phyloP scores from a whole-genome alignment of 2,113 vertebrate genomes.

The Ranitomeya imitator region DNA sequence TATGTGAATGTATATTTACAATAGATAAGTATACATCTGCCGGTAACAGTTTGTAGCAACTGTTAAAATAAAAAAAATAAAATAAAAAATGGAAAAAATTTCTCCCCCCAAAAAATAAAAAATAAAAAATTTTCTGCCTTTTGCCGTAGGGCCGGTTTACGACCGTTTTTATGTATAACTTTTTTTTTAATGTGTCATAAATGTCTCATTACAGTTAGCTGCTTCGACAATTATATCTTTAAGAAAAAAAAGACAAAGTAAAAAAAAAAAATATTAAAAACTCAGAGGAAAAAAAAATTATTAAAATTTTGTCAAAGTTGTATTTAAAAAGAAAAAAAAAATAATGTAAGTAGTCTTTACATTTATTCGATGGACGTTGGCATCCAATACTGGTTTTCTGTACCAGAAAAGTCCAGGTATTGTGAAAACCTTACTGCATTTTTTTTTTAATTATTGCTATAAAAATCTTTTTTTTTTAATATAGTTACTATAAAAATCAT shows the following conservation, averaged over 20 bases:
- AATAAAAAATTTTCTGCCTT: slow-evolving; percentile 74
- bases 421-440: slow-evolving; percentile 75
- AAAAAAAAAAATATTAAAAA: slow-evolving; percentile 61
- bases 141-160: slow-evolving; percentile 76
- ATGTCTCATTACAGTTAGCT: slow-evolving; percentile 79
- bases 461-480: slow-evolving; percentile 68
- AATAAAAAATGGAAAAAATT: background rate
- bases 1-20: slow-evolving; percentile 11
- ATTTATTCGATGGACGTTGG: slow-evolving; percentile 85
- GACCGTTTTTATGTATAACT: slow-evolving; percentile 76
- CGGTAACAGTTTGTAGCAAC: slow-evolving; percentile 75
- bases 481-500: slow-evolving; percentile 78
- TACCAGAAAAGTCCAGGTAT: slow-evolving; percentile 84
- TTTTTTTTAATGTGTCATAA: slow-evolving; percentile 75
- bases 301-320: slow-evolving; percentile 79
- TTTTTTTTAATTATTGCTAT: slow-evolving; percentile 68
- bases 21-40: slow-evolving; percentile 6
- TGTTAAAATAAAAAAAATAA: slow-evolving; percentile 62
- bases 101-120: background rate
- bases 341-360: slow-evolving; percentile 83
- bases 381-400: slow-evolving; percentile 81
- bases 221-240: slow-evolving; percentile 71
- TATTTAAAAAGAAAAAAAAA: slow-evolving; percentile 78
- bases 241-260: slow-evolving; percentile 68
- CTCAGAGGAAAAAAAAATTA: slow-evolving; percentile 51